phyloP scores from a whole-genome alignment of 2,113 vertebrate genomes.

The Bos indicus region DNA sequence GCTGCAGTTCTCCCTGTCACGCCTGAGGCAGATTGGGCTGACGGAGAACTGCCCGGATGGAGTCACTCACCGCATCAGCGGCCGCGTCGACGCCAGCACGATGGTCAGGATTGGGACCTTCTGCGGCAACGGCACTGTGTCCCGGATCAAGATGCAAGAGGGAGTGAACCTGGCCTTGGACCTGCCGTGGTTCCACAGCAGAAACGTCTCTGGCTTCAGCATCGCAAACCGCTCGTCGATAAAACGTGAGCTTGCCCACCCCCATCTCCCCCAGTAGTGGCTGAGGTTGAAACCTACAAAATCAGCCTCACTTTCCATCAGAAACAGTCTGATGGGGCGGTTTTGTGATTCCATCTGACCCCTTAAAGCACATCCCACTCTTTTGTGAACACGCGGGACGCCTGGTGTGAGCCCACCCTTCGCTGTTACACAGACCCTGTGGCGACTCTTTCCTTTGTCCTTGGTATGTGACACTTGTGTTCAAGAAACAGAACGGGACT shows the following conservation, averaged over 20 bases:
- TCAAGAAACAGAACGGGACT: background rate
- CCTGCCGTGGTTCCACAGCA: constrained; percentile 79
- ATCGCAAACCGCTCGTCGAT: constrained; percentile 83
- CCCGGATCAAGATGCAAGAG: constrained; percentile 81
- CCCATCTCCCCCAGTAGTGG: background rate
- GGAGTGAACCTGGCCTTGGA: constrained; percentile 80
- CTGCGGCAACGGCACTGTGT: constrained; percentile 88
- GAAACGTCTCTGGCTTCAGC: constrained; percentile 81
- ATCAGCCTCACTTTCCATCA: background rate
- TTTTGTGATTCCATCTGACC: background rate
- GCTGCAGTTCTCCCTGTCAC: constrained; percentile 82
- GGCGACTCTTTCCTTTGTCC: background rate
- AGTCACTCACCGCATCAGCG: constrained; percentile 81
- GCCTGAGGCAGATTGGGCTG: constrained; percentile 85
- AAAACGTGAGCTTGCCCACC: constrained; percentile 77
- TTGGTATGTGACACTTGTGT: background rate
- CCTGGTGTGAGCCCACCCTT: background rate
- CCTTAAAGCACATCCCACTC: background rate
- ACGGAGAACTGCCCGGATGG: constrained; percentile 80
- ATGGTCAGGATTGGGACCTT: constrained; percentile 85
- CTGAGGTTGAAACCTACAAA: background rate
- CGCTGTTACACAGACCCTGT: background rate
- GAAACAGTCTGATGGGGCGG: rapidly evolving
- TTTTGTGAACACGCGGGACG: rapidly evolving
- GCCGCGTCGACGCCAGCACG: constrained; percentile 70